A percentile compares a stretch with the other conserved stretches of the same genome.
Conservation (phyloP, 2,113 vertebrate genomes). For the Collichthys lucidus region DNA sequence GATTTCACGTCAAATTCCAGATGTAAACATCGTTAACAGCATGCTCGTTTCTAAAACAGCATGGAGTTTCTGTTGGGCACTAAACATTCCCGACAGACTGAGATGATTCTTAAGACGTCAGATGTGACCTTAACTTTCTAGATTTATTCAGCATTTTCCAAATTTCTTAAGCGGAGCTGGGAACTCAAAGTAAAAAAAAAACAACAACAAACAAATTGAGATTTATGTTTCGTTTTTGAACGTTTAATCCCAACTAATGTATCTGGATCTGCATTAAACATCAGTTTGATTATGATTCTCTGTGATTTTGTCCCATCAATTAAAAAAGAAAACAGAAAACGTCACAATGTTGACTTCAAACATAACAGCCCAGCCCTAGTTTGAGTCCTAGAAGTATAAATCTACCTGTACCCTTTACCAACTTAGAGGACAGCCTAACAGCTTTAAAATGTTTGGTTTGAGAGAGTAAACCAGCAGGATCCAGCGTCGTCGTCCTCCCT, state of each 20-base stretch:
- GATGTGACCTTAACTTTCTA: background rate
- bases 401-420: background rate
- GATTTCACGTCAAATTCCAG: background rate
- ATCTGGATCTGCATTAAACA: background rate
- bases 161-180: background rate
- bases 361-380: background rate
- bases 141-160: background rate
- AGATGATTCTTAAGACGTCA: background rate
- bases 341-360: slow-evolving; percentile 7
- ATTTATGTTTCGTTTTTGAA: too few relatives aligned
- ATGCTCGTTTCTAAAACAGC: background rate
- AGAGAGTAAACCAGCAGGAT: background rate
- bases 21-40: background rate
- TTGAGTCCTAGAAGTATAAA: background rate
- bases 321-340: background rate
- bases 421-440: background rate
- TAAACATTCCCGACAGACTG: background rate
- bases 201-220: background rate
- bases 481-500: background rate
- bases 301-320: background rate
- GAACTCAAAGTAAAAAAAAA: background rate
- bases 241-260: background rate
- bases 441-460: slow-evolving; percentile 8
- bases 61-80: background rate
- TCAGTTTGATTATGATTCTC: background rate